Evolutionary conservation across 1,140 invertebrate genomes (phyloP), one percentile per base, ranked within the genome.

Genomic region (Aphaenogaster floridana): DNA sequence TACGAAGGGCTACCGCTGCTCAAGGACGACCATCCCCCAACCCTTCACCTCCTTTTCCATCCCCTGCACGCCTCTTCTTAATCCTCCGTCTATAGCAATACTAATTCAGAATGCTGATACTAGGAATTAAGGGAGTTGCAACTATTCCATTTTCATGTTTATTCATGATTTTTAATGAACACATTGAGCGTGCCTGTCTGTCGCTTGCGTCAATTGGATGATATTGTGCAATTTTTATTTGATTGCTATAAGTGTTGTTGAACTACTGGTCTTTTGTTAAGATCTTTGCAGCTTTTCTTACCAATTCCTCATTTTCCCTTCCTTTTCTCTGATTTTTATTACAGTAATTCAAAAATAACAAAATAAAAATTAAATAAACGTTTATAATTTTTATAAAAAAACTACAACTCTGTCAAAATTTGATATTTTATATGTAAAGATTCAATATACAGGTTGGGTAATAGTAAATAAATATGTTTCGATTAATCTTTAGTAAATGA

Each of bases 1-100:
- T 64, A 52, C 4, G 59, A 81, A 86, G 78, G 59, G 72, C 74
- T 68, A 69, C 45, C 74, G 81, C 28, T 36, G 88, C 86, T 91
- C 90, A 91, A 91, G 90, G 90, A 79, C 90, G 89, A 81, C 78
- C 71, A 68, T 59, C 89, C 66, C 85, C 50, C 54, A 28, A 63
- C 81, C 21, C 80, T 59, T 59, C 39, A 39, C 66, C 66, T 17
- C 52, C 28, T 72, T 8, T 15, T 61, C 39, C 17, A 68, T 42
- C 34, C 13, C n/a, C 13, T 45, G 8, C 15, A 52, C 45, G 48
- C 17, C 64, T 54, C 63, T 39, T 64, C 34, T 61, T 63, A n/a
- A 54, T 28, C 11, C 15, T 81, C 5, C 6, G 21, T 11, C 21
- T 52, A 0, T 34, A 34, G 13, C 15, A 50, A 76, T 50, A 76